phyloP scores from a whole-genome alignment of 1,140 invertebrate genomes.

The Anastrepha obliqua region DNA sequence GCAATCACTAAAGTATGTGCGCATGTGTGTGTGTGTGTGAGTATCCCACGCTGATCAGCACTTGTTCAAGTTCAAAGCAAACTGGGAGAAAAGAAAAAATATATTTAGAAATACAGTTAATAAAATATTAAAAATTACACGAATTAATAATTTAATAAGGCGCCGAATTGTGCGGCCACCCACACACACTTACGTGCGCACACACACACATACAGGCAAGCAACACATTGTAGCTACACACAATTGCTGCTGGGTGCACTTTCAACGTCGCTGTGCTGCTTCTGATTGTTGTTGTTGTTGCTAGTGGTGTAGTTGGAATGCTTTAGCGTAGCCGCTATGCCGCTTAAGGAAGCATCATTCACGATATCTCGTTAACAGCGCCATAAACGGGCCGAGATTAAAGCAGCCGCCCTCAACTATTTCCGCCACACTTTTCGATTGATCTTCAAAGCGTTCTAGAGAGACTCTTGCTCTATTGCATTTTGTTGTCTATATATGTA shows the following conservation, averaged over 20 bases:
- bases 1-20: neutral
- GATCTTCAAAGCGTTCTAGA: conserved; percentile 13
- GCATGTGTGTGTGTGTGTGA: neutral
- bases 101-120: neutral
- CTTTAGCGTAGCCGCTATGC: conserved; percentile 9
- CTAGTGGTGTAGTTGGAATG: neutral
- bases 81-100: neutral
- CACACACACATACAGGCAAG: neutral
- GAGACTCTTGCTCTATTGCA: neutral
- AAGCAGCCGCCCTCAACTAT: conserved; percentile 33
- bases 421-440: conserved; percentile 18
- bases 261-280: neutral
- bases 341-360: conserved; percentile 29
- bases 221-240: neutral
- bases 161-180: conserved; percentile 10
- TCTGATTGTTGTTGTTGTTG: neutral
- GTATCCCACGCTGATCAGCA: neutral
- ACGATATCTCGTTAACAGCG: neutral
- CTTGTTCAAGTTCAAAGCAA: conserved; percentile 10
- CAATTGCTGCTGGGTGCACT: neutral
- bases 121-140: conserved; percentile 46
- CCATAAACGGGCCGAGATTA: conserved; percentile 23
- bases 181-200: neutral
- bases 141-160: conserved; percentile 38
- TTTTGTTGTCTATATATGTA: too few relatives aligned